Evolutionary conservation across 2,797 vertebrate species (phyloP).

Genomic region (Scyliorhinus canicula): DNA sequence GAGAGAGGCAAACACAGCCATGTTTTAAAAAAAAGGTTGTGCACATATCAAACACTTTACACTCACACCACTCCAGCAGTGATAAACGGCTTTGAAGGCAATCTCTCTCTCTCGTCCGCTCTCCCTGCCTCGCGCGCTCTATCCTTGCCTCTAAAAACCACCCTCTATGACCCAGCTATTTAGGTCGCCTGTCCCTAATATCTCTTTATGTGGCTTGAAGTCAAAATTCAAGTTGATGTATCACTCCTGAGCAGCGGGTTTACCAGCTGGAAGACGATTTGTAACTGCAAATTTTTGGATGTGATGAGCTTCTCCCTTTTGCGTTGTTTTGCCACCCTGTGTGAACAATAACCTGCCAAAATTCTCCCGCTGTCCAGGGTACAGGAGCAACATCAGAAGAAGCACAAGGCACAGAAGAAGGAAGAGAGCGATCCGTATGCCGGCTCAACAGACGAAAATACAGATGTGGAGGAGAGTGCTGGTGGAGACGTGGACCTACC

Average conservation of each 20-base stretch:
- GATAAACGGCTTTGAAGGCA: too few relatives aligned
- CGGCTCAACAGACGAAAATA: constrained; percentile 84
- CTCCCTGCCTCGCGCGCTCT: too few relatives aligned
- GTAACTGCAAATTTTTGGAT: not conserved
- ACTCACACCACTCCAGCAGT: too few relatives aligned
- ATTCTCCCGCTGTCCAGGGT: constrained; percentile 51
- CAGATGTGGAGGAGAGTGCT: constrained; percentile 63
- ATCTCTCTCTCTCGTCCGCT: too few relatives aligned
- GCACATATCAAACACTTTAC: too few relatives aligned
- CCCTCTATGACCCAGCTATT: not conserved
- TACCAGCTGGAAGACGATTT: not conserved
- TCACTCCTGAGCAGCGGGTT: not conserved
- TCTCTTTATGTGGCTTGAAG: not conserved
- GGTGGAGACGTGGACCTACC: constrained; percentile 59
- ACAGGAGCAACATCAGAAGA: constrained; percentile 49
- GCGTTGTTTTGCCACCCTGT: not conserved
- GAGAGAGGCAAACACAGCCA: too few relatives aligned
- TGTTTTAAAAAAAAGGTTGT: too few relatives aligned
- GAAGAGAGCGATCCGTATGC: constrained; percentile 67
- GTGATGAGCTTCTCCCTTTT: not conserved
- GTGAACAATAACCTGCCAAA: too few relatives aligned
- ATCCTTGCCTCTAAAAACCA: too few relatives aligned
- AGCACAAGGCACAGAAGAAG: constrained; percentile 39
- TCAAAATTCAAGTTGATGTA: not conserved
- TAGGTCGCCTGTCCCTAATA: not conserved